Base-by-base conservation (phyloP, 23 tunicate genomes). In the Phallusia fumigata region DNA sequence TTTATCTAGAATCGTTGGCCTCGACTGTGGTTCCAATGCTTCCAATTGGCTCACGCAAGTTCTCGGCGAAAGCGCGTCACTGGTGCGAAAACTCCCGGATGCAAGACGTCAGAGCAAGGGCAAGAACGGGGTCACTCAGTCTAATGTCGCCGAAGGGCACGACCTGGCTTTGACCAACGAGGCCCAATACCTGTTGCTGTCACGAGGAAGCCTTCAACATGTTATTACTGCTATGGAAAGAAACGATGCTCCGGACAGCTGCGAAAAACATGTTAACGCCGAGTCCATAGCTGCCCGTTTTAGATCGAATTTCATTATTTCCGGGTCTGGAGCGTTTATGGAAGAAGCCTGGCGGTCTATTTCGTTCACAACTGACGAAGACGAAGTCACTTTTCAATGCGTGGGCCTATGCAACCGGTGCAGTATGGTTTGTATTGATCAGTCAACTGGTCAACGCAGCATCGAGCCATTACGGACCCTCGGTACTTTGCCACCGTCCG, bases 341-440 rank as follows among this genome's bases (percentile, higher is more conserved):
- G 98, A 93, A 72, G 93, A 93, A 35, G 36, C 73, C 15, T 93
- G 92, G 92, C 24, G 40, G 6, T 73, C 58, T 21, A 45, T 88
- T n/a, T 31, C 51, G 10, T 21, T 87, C 44, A 31, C 35, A 26
- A 64, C 79, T 0, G 36, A 77, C 18, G 64, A 53, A 21, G 18
- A 21, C 33, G 73, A 32, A 31, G 18, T 24, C 13, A 64, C 65
- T 2, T 78, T 90, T 77, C 69, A 64, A 0, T 76, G 72, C 30
- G 32, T 81, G 18, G 97, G 91, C 19, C 49, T 87, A 10, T 86
- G 97, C 77, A 86, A 76, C 65, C 82, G 97, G 19, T 92, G 97
- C 80, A 87, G 90, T 77, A 79, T 87, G 88, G 78, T 92, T 8
- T 87, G 97, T 36, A 76, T 92, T 33, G 86, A 92, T 64, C 86